Percentiles rank a stretch among this genome's conserved stretches.
These are phyloP conservation scores for Tanypteryx hageni DNA, from an alignment of 2,888 invertebrate genomes.

Conservation along the genomic window DNA sequence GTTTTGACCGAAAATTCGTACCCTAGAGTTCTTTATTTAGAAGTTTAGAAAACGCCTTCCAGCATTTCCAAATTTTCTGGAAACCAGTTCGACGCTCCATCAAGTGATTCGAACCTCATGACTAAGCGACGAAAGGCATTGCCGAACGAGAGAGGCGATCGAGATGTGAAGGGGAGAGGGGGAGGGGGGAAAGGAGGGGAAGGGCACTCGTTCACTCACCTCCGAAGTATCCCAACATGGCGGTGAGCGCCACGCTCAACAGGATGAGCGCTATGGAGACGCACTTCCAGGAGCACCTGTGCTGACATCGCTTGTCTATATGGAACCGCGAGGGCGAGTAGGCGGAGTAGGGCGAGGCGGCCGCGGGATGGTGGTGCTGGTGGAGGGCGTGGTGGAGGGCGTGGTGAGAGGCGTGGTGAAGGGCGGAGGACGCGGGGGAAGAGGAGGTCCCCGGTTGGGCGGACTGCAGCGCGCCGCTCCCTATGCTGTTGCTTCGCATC, in stretches of 20 bases:
- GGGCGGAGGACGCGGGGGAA: constrained; percentile 75
- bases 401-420: constrained; percentile 73
- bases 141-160: too few relatives aligned
- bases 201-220: constrained; percentile 85
- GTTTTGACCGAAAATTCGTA: too few relatives aligned
- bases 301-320: constrained; percentile 95
- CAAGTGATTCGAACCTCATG: too few relatives aligned
- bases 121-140: too few relatives aligned
- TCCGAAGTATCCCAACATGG: constrained; percentile 96
- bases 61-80: too few relatives aligned
- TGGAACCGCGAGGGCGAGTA: constrained; percentile 95
- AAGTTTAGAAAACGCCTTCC: too few relatives aligned
- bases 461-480: constrained; percentile 73
- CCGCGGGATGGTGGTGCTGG: constrained; percentile 69
- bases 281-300: constrained; percentile 97
- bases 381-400: constrained; percentile 70
- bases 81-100: too few relatives aligned
- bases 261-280: constrained; percentile 95
- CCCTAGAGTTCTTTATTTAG: too few relatives aligned
- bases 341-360: constrained; percentile 81
- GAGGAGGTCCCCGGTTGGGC: constrained; percentile 82
- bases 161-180: background rate
- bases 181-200: background rate
- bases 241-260: constrained; percentile 91
- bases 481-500: constrained; percentile 76